Base-by-base conservation (phyloP, 2,888 invertebrate species). In the Melanotus villosus region DNA sequence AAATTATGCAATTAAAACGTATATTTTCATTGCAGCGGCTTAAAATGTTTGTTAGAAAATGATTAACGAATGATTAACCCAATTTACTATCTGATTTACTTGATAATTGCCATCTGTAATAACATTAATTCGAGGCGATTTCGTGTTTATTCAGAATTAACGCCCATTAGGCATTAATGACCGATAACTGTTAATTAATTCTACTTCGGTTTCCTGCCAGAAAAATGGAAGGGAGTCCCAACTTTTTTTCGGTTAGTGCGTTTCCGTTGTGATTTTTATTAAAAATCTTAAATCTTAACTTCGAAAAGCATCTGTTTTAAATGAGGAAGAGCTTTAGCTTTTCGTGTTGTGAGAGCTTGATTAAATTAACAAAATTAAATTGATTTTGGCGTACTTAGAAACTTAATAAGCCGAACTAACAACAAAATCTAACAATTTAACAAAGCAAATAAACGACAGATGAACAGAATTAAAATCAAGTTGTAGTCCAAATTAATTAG, bases 51-150 rank as follows among this genome's bases (percentile, higher is more conserved):
- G 41, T 16, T 41, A 41, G 36, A 32, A 26, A 54, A 65, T 56
- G 26, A 58, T 58, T 34, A 9, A 57, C 57, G 30, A 50, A 59
- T 32, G 36, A 62, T 54, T 64, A 64, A 56, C 54, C 64, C 34
- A 64, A 19, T 64, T 32, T 30, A 16, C 0, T 38, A 50, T 62
- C 26, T 21, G 38, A 52, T 56, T 30, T 54, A 56, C 52, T 63
- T 32, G 56, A 56, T 56, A 36, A 41, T 41, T 64, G 64, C 54
- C 32, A 41, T 19, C 64, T 23, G 38, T 64, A 23, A 50, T 62
- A 50, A 38, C 21, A 14, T 52, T 47, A 52, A 47, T 62, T 41
- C 59, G 45, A 38, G 3, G 10, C 56, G 56, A 38, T 38, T 56
- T 21, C 34, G 34, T 56, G 34, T 38, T 38, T 41, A 57, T 57